Evolutionary conservation across 2,797 vertebrate species (phyloP).

Genomic region (Huso huso): DNA sequence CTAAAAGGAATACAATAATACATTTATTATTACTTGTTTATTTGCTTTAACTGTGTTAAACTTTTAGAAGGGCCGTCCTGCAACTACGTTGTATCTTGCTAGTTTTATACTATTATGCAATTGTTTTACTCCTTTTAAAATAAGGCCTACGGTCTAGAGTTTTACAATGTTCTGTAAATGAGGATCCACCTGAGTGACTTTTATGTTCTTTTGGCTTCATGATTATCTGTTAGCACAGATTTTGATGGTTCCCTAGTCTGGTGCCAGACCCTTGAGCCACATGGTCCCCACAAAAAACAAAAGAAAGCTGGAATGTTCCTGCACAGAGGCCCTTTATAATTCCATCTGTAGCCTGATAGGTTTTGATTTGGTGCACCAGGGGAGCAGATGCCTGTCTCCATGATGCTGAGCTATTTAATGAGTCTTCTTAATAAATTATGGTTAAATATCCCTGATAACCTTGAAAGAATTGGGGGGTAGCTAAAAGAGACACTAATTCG

Average conservation of each 20-base stretch:
- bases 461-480: not conserved
- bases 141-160: too few relatives aligned
- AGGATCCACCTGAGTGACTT: too few relatives aligned
- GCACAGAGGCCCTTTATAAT: not conserved
- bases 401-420: constrained; percentile 1
- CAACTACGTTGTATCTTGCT: too few relatives aligned
- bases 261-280: not conserved
- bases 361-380: constrained; percentile 1
- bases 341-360: constrained; percentile 2
- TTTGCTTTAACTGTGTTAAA: too few relatives aligned
- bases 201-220: too few relatives aligned
- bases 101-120: too few relatives aligned
- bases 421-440: not conserved
- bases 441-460: not conserved
- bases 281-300: not conserved
- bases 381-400: not conserved
- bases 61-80: too few relatives aligned
- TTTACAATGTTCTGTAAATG: too few relatives aligned
- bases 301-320: not conserved
- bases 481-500: not conserved
- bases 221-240: too few relatives aligned
- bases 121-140: too few relatives aligned
- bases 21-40: too few relatives aligned
- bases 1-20: too few relatives aligned
- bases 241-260: not conserved